Evolutionary conservation across 2,888 invertebrate genomes (phyloP), one percentile per base, ranked within the genome.

Genomic region (Neoaliturus tenellus): DNA sequence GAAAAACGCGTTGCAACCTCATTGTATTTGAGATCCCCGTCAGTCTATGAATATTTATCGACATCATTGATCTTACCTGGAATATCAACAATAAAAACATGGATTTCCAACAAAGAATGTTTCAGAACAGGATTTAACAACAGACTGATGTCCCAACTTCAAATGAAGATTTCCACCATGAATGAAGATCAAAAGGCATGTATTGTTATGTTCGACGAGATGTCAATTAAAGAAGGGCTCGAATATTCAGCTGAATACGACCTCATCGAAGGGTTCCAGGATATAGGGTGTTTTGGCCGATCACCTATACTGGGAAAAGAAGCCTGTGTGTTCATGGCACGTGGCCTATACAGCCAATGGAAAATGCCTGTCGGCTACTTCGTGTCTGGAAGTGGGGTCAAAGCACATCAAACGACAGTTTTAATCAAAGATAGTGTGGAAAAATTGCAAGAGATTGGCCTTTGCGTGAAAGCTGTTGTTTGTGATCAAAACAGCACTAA

Each of bases 1-100:
- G 44, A 44, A 2, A 44, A 44, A 14, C 44, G 44, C 17, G 44
- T 44, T 12, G 44, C 12, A 14, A 44, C n/a, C 69, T 44, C 44
- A 12, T 17, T 89, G 51, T 89, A 85, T 86, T 88, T 89, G 73
- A 88, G 87, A 86, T 88, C 89, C 1, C 89, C 89, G 10, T 81
- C 86, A 33, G 83, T 86, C 2, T 89, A 89, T 81, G 85, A 75
- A 58, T 87, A 85, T 84, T 80, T 88, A 31, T 33, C 85, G 23
- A 85, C 86, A 82, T 75, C 85, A 31, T 86, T 89, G 78, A 81
- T 85, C 25, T 83, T 89, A 55, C 88, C 88, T 25, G 87, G 86
- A 41, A 85, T 86, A 17, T 85, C 86, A 81, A 85, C 88, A 31
- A 86, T 89, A 25, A 85, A 85, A 33, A 73, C 58, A 44, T 89